Base-by-base conservation (phyloP, 2,888 invertebrate genomes). In the Drosophila histrio region DNA sequence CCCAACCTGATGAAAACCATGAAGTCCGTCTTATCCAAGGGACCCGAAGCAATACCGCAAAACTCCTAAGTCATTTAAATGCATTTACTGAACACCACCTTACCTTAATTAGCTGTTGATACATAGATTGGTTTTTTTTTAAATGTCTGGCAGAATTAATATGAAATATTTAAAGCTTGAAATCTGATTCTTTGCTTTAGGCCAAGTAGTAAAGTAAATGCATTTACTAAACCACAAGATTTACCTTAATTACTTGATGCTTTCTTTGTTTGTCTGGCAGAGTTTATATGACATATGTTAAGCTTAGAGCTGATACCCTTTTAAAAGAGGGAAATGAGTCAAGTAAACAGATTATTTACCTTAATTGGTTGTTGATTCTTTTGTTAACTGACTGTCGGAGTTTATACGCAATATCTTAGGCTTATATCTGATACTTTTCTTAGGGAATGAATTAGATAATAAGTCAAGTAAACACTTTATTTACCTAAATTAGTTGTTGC, bases 1-100 rank as follows among this genome's bases (percentile, higher is more conserved):
- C 97, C 97, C 8, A 92, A 92, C 0, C 93, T 97, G 91, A 92
- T 96, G 92, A 95, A 95, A 88, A 93, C 95, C 0, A 96, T 97
- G 94, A 95, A 95, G 87, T 91, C 94, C 6, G 94, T 95, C 0
- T 90, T 96, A 6, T 92, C 94, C 0, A 94, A 94, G 62, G 94
- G 94, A 0, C 89, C 91, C 1, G 89, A 90, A 9, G 32, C 66
- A 9, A 88, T 92, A 72, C 91, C 91, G 17, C 88, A 91, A 66
- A 80, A 75, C 53, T 89, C 77, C 53, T 90, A 77, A 79, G 38
- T 38, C 8, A 24, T 2, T 5, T 11, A 7, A 21, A 15, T 32
- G 62, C 69, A 68, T 61, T 65, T 68, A 59, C 26, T 13, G 26
- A n/a, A 34, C 19, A 15, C 17, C 34, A 24, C n/a, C 22, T 30